A percentile compares a stretch with the other conserved stretches of the same genome.
Evolutionary conservation across 1,140 invertebrate genomes (phyloP).

Genomic region (Trachymyrmex cornetzi): DNA sequence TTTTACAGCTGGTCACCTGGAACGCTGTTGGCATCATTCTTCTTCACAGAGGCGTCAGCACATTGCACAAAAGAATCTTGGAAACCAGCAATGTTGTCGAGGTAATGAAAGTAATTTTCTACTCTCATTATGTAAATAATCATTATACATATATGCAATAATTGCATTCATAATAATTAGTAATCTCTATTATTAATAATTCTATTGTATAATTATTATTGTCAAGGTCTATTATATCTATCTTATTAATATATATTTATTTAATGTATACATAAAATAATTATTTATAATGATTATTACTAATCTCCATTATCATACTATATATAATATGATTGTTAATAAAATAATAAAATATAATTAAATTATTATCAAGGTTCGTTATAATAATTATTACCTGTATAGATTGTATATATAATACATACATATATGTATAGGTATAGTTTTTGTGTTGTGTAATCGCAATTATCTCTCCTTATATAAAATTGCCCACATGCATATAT

Average conservation of each 20-base stretch:
- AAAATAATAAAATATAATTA: background rate
- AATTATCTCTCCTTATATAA: slow-evolving; percentile 22
- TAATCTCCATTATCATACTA: background rate
- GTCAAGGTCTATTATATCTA: no score
- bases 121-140: background rate
- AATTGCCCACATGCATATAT: background rate
- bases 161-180: no score
- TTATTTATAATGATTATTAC: no score
- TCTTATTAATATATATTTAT: background rate
- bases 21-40: slow-evolving; percentile 78
- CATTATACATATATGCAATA: background rate
- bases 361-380: background rate
- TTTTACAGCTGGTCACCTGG: slow-evolving; percentile 79
- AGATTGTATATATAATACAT: background rate
- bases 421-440: background rate
- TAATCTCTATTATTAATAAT: no score
- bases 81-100: slow-evolving; percentile 53
- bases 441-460: slow-evolving; percentile 10
- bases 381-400: background rate
- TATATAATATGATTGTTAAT: background rate
- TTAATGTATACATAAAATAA: no score
- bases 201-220: no score
- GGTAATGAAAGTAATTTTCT: slow-evolving; percentile 38
- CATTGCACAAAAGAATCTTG: slow-evolving; percentile 63
- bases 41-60: slow-evolving; percentile 76